Base-by-base conservation (phyloP, 1,140 invertebrate genomes). In the Condylostylus longicornis region DNA sequence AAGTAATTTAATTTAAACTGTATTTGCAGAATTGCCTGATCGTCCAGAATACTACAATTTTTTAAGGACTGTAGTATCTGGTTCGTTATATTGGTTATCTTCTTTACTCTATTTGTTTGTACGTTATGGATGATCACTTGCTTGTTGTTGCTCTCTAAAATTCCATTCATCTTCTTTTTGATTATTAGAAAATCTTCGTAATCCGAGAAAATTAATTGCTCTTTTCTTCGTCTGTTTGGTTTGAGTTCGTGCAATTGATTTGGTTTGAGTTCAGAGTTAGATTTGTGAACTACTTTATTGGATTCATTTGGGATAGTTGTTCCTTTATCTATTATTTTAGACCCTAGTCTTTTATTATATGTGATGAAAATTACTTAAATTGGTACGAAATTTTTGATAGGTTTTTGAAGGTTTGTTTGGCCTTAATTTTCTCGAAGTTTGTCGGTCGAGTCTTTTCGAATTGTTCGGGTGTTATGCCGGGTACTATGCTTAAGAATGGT, bases 261-360 rank as follows among this genome's bases (percentile, higher is more conserved):
- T n/a, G n/a, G n/a, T n/a, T n/a, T n/a, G n/a, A n/a, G n/a, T n/a
- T n/a, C n/a, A n/a, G n/a, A n/a, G n/a, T n/a, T n/a, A n/a, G 18
- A 25, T 34, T 34, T 40, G n/a, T 40, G 32, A 12, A 40, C 31
- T 17, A 34, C 12, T 40, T 18, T 22, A 14, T 18, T 22, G 2
- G 10, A 28, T 34, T 34, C 18, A 14, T 22, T 34, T 19, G 20
- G 5, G 8, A 40, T 13, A 7, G 32, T 40, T 12, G 29, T 38
- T 1, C 32, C 15, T 23, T 18, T 18, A 37, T n/a, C n/a, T n/a
- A n/a, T n/a, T n/a, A n/a, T n/a, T n/a, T 33, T 38, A n/a, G 13
- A 13, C 9, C 29, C 33, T 38, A 45, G 13, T 41, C 40, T 42
- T 9, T 22, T 40, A 22, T 42, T 45, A 37, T 14, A n/a, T 40